Base-by-base conservation (phyloP, 2,797 vertebrate species). In the Pangasius djambal region DNA sequence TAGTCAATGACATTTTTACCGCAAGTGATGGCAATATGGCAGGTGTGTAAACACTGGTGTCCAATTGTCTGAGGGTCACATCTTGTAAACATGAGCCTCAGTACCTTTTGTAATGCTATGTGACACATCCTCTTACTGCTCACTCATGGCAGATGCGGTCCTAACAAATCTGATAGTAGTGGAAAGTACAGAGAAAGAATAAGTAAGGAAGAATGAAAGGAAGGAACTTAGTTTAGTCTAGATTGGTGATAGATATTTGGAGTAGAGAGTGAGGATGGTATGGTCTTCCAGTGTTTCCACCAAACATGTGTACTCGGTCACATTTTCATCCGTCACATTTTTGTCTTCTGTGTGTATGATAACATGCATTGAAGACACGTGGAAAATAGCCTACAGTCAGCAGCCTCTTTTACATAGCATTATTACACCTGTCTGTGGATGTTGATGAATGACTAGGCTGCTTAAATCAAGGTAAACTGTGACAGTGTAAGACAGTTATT, bases 41-140 rank as follows among this genome's bases (percentile, higher is more conserved):
- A 88, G 70, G 87, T 88, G 81, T 83, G 52, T 84, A 84, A 59
- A 77, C 69, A 88, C 40, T 52, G 57, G 15, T 59, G 34, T 86
- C 74, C 63, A 69, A 44, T 57, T 78, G 83, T 79, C 50, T 79
- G 25, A 70, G 61, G 15, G 77, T 79, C 6, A 25, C 18, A 63
- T 69, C 79, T 44, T 67, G 31, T 88, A 50, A 88, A 79, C 70
- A 61, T 18, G 70, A 77, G 48, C 67, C 78, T 77, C 22, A 40
- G 59, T 55, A 55, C 59, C 48, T 74, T 69, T 65, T 84, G 31
- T 16, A 75, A 31, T 74, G 57, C 44, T 78, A n/a, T 79, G 50
- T 59, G 63, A 67, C 31, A 55, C 50, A 18, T 70, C 15, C 10
- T 79, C 61, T 44, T 50, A 61, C 37, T 40, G 55, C 25, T 79